Evolutionary conservation across 1,140 invertebrate genomes (phyloP).

Genomic region (Ceratoteleas bidentatus): DNA sequence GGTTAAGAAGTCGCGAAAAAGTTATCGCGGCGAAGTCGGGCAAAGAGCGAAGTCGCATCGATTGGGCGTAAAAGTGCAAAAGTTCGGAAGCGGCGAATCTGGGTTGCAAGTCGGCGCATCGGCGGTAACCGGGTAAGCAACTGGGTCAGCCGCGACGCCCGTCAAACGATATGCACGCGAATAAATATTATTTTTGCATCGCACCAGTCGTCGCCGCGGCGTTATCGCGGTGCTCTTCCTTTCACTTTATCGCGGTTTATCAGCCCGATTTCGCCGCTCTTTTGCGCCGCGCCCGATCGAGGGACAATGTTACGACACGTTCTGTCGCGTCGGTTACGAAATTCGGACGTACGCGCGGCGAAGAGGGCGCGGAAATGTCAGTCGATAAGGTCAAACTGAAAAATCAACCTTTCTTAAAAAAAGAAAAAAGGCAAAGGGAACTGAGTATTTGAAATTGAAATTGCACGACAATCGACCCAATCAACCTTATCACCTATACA

Average conservation of each 20-base stretch:
- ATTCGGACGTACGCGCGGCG: not conserved
- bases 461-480: not conserved
- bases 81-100: conserved; percentile 73
- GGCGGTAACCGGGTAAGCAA: conserved; percentile 68
- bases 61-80: conserved; percentile 47
- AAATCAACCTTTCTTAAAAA: not conserved
- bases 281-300: not conserved
- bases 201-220: conserved; percentile 23
- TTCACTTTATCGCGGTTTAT: conserved; percentile 41
- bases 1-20: not conserved
- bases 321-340: conserved; percentile 30
- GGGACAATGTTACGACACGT: conserved; percentile 46
- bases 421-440: too few species aligned
- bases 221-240: conserved; percentile 54
- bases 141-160: conserved; percentile 73
- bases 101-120: conserved; percentile 71
- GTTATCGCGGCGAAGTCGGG: not conserved
- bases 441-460: not conserved
- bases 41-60: conserved; percentile 27
- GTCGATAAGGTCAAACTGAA: not conserved
- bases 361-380: not conserved
- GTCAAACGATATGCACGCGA: conserved; percentile 69
- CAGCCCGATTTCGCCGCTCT: conserved; percentile 26
- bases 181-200: conserved; percentile 56
- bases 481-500: too few species aligned